Conservation (phyloP, 2,888 invertebrate species). For the Herminia tarsipennalis region DNA sequence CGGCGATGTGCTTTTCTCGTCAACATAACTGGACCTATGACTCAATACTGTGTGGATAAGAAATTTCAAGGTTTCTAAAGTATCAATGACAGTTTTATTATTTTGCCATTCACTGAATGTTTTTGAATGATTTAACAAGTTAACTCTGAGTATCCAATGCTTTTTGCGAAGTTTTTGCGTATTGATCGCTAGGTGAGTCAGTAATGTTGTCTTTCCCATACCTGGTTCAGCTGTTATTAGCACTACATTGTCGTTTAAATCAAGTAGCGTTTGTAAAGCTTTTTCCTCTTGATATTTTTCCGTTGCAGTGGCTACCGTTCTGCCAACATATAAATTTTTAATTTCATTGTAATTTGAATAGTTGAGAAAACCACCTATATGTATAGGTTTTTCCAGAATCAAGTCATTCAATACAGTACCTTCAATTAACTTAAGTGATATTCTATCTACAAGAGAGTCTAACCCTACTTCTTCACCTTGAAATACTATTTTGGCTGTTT, state of each 20-base stretch:
- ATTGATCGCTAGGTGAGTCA: slow-evolving; percentile 27
- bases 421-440: background rate
- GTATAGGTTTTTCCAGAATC: slow-evolving; percentile 1
- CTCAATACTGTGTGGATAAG: slow-evolving; percentile 2
- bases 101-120: slow-evolving; percentile 1
- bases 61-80: background rate
- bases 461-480: slow-evolving; percentile 4
- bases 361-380: slow-evolving; percentile 2
- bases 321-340: slow-evolving; percentile 10
- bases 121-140: slow-evolving; percentile 6
- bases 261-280: slow-evolving; percentile 11
- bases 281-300: background rate
- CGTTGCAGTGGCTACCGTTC: slow-evolving; percentile 5
- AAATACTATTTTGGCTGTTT: background rate
- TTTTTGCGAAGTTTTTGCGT: slow-evolving; percentile 19
- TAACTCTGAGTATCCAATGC: slow-evolving; percentile 14
- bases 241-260: background rate
- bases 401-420: slow-evolving; percentile 6
- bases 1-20: too few species aligned
- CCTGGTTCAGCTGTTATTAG: slow-evolving; percentile 26
- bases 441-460: slow-evolving; percentile 1
- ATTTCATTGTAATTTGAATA: slow-evolving; percentile 7
- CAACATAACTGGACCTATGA: too few species aligned
- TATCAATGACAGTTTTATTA: background rate
- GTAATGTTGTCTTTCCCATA: slow-evolving; percentile 35